A percentile compares a stretch with the other conserved stretches of the same genome.
Conservation (phyloP, 2,113 vertebrate genomes). For the Siniperca chuatsi region DNA sequence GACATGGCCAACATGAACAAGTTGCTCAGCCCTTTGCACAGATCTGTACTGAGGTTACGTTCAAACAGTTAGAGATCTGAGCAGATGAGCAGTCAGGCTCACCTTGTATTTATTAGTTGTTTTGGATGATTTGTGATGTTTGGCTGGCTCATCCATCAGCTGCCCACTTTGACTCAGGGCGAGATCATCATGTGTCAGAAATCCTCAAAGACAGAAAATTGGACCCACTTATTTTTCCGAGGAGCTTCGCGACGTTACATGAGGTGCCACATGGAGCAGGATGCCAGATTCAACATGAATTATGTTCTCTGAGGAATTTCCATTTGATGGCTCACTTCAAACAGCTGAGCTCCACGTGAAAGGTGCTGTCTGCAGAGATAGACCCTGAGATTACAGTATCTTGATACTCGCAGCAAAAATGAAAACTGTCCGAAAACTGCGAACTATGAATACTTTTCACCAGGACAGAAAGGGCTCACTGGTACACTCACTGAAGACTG, state of each 20-base stretch:
- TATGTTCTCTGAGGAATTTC: conserved; percentile 66
- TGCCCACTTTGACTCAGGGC: not conserved
- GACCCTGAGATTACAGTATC: not conserved
- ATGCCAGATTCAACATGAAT: conserved; percentile 54
- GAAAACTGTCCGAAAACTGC: not conserved
- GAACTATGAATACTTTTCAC: not conserved
- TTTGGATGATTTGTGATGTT: conserved; percentile 31
- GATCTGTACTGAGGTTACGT: not conserved
- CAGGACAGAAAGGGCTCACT: not conserved
- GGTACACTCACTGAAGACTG: not conserved
- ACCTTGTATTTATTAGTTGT: not conserved
- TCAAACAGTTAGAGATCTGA: not conserved
- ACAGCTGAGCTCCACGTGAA: conserved; percentile 42
- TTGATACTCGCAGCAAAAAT: not conserved
- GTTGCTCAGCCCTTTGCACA: not conserved
- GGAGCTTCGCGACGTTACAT: not conserved
- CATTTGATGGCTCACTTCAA: conserved; percentile 55
- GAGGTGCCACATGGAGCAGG: conserved; percentile 35
- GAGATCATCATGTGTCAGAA: not conserved
- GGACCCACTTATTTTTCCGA: conserved; percentile 8
- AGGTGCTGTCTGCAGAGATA: conserved; percentile 19
- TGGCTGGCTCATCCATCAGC: conserved; percentile 13
- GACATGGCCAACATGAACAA: not conserved
- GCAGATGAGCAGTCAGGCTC: not conserved
- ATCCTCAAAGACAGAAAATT: conserved; percentile 22